Evolutionary conservation across 2,797 vertebrate species (phyloP).

Genomic region (Otus scops): DNA sequence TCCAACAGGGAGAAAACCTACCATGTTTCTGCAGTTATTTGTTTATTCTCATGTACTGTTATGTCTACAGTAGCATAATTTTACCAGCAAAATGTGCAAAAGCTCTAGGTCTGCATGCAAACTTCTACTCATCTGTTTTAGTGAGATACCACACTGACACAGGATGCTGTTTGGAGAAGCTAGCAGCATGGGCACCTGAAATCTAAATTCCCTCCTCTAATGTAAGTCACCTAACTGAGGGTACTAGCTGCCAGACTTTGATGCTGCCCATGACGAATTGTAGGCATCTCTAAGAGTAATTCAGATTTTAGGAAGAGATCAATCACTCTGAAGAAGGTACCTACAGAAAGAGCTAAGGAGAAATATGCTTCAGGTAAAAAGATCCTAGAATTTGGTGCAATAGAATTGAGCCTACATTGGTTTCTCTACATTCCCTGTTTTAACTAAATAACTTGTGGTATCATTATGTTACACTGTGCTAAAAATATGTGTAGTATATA

Average conservation of each 20-base stretch:
- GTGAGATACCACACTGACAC: not conserved
- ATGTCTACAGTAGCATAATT: not conserved
- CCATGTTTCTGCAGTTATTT: not conserved
- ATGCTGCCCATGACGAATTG: not conserved
- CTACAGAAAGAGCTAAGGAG: not conserved
- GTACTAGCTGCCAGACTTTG: not conserved
- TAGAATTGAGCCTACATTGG: not conserved
- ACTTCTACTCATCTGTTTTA: not conserved
- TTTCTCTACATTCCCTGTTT: not conserved
- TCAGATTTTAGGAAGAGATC: not conserved
- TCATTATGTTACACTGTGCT: not conserved
- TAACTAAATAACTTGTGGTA: not conserved
- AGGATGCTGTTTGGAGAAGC: not conserved
- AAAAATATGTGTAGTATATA: not conserved
- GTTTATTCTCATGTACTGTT: not conserved
- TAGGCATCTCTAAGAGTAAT: not conserved
- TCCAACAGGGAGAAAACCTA: not conserved
- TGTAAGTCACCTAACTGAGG: not conserved
- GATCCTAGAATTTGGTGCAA: not conserved
- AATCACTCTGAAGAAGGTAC: not conserved
- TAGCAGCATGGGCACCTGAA: not conserved
- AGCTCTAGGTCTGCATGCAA: not conserved
- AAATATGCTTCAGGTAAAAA: not conserved
- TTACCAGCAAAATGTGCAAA: not conserved
- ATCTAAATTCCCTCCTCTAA: not conserved